Percentiles rank a stretch among this genome's conserved stretches.
Conservation (phyloP, 1,140 invertebrate species). For the Zaprionus lachaisei region DNA sequence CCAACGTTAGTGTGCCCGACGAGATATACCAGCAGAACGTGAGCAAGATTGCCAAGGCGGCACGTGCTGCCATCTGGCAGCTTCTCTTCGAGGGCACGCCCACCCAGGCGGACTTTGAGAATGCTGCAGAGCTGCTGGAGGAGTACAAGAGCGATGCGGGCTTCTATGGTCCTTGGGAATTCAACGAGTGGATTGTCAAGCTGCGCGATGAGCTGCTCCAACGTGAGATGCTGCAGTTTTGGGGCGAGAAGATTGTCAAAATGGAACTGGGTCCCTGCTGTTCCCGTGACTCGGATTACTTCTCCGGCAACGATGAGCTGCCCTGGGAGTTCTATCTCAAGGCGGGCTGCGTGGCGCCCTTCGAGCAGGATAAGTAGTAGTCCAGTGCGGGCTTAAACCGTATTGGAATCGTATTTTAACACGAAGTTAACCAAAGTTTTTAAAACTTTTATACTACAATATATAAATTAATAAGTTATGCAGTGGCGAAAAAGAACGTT, state of each 20-base stretch:
- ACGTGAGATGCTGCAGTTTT: constrained; percentile 61
- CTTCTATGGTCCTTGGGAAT: constrained; percentile 62
- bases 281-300: constrained; percentile 70
- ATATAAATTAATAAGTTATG: no score
- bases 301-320: constrained; percentile 50
- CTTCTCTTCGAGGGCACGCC: constrained; percentile 57
- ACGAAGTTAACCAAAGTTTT: not conserved
- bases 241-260: constrained; percentile 68
- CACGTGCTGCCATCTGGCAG: constrained; percentile 55
- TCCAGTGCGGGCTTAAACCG: not conserved
- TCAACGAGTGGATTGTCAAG: constrained; percentile 71
- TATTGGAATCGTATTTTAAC: not conserved
- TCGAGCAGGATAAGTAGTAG: constrained; percentile 2
- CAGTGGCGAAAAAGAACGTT: not conserved
- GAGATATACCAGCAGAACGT: constrained; percentile 48
- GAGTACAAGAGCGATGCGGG: constrained; percentile 63
- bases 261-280: constrained; percentile 71
- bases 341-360: constrained; percentile 69
- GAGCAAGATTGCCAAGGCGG: constrained; percentile 48
- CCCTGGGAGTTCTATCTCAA: constrained; percentile 68
- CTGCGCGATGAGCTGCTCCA: constrained; percentile 65
- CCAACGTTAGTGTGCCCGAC: constrained; percentile 52
- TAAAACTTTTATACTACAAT: not conserved
- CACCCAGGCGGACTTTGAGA: constrained; percentile 34
- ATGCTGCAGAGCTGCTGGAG: constrained; percentile 61